Base-by-base conservation (phyloP, 30 jellyfish, hydroid and myxozoan genomes). In the Hydra vulgaris region DNA sequence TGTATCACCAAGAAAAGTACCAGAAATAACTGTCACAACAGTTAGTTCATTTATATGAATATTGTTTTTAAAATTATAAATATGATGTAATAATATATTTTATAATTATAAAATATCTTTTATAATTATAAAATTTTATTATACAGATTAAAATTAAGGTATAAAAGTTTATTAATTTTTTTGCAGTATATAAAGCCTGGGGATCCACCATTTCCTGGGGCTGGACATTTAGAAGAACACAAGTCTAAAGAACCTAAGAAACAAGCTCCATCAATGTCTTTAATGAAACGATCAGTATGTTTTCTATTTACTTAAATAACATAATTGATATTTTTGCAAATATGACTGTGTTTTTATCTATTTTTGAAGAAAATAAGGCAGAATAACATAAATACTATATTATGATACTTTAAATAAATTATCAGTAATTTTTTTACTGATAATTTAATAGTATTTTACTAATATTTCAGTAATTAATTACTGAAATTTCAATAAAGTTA, bases 161-260 rank as follows among this genome's bases (percentile, higher is more conserved):
- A n/a, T n/a, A 40, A 40, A 3, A 40, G 61, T 40, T 5, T 40
- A 40, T 40, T 3, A 1, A 3, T 68, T 70, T 16, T 22, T 15
- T 80, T 80, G 18, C 26, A 79, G 79, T 78, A 70, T 20, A 93
- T 85, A 26, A 71, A 70, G 17, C 87, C 86, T 8, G 93, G 93
- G 1, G 95, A 85, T 72, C 95, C 95, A 8, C 87, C 93, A 1
- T 85, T 85, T 27, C 70, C 66, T 56, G 82, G 53, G 20, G 75
- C 83, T 8, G 82, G 52, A 7, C 71, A 55, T 8, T 15, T 72
- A 24, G 92, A 84, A 54, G 90, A 79, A 23, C 26, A 20, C 72
- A 23, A n/a, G 21, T 24, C 89, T 27, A 23, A 17, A 15, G 73
- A 71, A 71, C 20, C 68, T 8, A 55, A 66, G 56, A 78, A 78